Evolutionary conservation across 1,140 invertebrate genomes (phyloP).

Genomic region (Zeugodacus cucurbitae): DNA sequence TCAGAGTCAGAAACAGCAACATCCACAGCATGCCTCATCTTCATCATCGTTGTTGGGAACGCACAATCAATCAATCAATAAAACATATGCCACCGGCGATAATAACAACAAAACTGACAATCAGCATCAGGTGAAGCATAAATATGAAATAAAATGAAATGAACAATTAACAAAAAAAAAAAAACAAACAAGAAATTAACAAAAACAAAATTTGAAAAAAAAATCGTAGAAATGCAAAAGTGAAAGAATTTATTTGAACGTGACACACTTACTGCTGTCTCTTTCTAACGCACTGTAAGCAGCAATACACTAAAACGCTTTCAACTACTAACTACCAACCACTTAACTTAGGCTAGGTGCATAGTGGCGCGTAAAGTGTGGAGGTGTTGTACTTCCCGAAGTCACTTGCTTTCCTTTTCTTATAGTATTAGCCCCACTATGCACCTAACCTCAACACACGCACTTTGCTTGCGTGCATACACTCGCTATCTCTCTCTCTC

Average conservation of each 20-base stretch:
- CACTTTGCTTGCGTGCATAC: not conserved
- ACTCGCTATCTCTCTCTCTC: not conserved
- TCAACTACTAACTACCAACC: not conserved
- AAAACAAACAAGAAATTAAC: not conserved
- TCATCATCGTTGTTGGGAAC: conserved; percentile 36
- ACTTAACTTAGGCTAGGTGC: no score
- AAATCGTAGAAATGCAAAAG: not conserved
- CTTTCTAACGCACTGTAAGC: not conserved
- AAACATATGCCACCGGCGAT: conserved; percentile 49
- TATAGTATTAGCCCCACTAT: not conserved
- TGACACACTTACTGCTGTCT: not conserved
- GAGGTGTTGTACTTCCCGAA: no score
- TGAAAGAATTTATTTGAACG: not conserved
- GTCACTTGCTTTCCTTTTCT: not conserved
- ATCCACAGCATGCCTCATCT: conserved; percentile 20
- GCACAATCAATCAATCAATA: conserved; percentile 52
- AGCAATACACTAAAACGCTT: not conserved
- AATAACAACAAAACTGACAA: conserved; percentile 50
- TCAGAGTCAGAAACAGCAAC: conserved; percentile 40
- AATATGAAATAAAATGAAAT: not conserved
- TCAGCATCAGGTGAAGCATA: conserved; percentile 61
- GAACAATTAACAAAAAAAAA: not conserved
- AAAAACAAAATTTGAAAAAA: not conserved
- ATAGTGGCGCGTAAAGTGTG: no score
- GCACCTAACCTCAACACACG: no score